These are phyloP conservation scores for Diachasma alloeum DNA, from an alignment of 1,140 invertebrate species.

Conservation along the genomic window DNA sequence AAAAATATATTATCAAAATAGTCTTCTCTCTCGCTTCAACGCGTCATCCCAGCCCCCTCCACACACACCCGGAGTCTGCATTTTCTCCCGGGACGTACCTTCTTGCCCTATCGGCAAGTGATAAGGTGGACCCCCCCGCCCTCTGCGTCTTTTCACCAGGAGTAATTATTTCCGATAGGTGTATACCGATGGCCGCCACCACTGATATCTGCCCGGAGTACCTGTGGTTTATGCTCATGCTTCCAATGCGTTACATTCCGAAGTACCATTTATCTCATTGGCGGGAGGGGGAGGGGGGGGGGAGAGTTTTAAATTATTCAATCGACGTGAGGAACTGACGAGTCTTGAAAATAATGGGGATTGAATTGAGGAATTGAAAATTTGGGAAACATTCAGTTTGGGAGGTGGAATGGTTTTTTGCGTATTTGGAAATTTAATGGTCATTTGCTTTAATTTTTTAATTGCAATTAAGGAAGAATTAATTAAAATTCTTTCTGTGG, in stretches of 20 bases:
- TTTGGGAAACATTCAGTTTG: too few relatives aligned
- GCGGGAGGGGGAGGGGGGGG: too few relatives aligned
- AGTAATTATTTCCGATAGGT: conserved; percentile 61
- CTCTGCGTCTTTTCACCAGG: conserved; percentile 48
- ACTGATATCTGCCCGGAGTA: conserved; percentile 38
- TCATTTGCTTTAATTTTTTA: too few relatives aligned
- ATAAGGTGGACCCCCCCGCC: not conserved
- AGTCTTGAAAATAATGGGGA: too few relatives aligned
- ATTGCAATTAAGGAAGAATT: too few relatives aligned
- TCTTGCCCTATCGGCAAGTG: conserved; percentile 10
- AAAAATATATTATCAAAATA: not conserved
- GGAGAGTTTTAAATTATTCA: too few relatives aligned
- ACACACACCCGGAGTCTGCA: not conserved
- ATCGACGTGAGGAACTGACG: too few relatives aligned
- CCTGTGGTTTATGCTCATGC: conserved; percentile 45
- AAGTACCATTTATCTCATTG: not conserved
- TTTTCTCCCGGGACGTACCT: not conserved
- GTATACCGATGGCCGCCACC: not conserved
- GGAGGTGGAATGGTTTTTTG: too few relatives aligned
- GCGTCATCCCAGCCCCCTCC: not conserved
- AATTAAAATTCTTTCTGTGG: too few relatives aligned
- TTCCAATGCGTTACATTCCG: conserved; percentile 27
- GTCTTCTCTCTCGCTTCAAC: conserved; percentile 16
- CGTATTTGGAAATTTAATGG: too few relatives aligned
- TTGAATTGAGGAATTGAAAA: too few relatives aligned